Conservation (phyloP, 2,113 vertebrate species). For the Phalacrocorax carbo region DNA sequence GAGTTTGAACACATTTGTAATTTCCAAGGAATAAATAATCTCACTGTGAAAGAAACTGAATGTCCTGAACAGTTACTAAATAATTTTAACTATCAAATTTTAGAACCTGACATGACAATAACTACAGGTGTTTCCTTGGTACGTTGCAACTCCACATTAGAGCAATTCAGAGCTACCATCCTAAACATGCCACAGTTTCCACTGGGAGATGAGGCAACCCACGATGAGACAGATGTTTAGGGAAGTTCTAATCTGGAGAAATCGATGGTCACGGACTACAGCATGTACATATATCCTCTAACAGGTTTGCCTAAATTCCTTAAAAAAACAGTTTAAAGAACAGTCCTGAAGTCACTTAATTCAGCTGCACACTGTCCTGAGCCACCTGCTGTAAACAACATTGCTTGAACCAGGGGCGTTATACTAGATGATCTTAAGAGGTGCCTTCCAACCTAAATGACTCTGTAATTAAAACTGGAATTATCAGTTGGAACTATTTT, state of each 20-base stretch:
- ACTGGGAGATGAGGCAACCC: background rate
- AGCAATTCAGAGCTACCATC: background rate
- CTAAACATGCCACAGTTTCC: background rate
- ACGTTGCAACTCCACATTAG: background rate
- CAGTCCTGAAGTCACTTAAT: background rate
- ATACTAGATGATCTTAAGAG: background rate
- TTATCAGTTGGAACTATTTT: background rate
- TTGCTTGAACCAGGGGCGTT: background rate
- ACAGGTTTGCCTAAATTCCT: background rate
- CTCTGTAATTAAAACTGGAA: background rate
- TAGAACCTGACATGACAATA: background rate
- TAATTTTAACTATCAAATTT: background rate
- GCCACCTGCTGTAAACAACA: background rate
- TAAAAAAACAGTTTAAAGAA: background rate
- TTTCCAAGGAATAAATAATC: background rate
- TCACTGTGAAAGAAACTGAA: background rate
- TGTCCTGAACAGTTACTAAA: background rate
- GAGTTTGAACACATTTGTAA: background rate
- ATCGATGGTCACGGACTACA: fast-evolving
- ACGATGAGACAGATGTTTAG: background rate
- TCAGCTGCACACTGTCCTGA: background rate
- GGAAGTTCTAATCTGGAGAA: background rate
- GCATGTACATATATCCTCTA: background rate
- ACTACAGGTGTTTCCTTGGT: background rate
- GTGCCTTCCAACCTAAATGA: background rate